Conservation (phyloP, 2,888 invertebrate species). For the Hemithea aestivaria region DNA sequence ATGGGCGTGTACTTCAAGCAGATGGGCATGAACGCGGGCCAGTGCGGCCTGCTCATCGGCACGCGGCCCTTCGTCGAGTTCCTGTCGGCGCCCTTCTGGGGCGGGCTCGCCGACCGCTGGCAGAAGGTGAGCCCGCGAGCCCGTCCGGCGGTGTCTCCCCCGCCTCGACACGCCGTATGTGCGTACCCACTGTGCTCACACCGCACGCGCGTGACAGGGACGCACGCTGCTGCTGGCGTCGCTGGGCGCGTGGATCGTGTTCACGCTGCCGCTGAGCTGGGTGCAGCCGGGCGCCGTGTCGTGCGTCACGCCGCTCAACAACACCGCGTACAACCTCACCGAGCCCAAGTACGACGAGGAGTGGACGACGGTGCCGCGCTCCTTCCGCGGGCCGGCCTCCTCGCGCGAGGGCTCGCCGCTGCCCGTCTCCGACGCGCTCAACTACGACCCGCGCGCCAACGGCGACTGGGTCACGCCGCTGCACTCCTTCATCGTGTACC, state of each 20-base stretch:
- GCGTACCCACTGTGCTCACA: not conserved
- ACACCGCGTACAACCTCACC: constrained; percentile 81
- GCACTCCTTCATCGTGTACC: constrained; percentile 96
- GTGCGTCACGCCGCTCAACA: constrained; percentile 82
- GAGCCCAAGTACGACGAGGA: constrained; percentile 76
- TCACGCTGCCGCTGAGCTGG: constrained; percentile 96
- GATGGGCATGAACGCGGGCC: constrained; percentile 98
- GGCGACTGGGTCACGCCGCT: constrained; percentile 91
- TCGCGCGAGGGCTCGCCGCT: constrained; percentile 81
- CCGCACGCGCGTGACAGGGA: constrained; percentile 57
- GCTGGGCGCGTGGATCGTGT: constrained; percentile 96
- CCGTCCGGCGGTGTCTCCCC: not conserved
- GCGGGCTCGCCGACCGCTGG: constrained; percentile 94
- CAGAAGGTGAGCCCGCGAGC: constrained; percentile 70
- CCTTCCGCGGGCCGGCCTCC: constrained; percentile 47
- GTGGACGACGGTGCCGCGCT: constrained; percentile 39
- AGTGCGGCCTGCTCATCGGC: constrained; percentile 96
- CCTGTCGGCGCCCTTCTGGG: constrained; percentile 98
- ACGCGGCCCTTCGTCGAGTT: constrained; percentile 98
- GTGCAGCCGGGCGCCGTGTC: constrained; percentile 95
- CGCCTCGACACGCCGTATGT: not conserved
- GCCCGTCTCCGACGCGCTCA: constrained; percentile 85
- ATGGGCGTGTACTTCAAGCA: constrained; percentile 99
- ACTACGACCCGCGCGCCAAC: constrained; percentile 85
- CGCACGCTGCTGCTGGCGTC: constrained; percentile 93